Conservation (phyloP, 2,888 invertebrate species). For the Melieria omissa region DNA sequence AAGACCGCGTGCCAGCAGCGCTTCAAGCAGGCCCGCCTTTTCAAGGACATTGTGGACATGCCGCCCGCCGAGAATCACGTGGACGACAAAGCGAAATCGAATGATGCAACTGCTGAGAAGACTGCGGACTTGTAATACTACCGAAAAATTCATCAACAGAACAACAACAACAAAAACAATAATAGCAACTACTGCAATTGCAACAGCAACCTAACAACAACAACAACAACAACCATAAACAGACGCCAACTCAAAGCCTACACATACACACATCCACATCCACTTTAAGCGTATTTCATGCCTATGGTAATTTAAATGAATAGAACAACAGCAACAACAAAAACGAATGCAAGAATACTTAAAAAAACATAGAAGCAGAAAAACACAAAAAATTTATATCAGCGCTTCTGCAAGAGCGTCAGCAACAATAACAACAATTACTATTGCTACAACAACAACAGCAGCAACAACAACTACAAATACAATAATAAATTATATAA, state of each 20-base stretch:
- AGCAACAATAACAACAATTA: conserved; percentile 38
- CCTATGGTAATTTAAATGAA: conserved; percentile 1
- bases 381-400: conserved; percentile 24
- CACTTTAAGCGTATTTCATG: too few species aligned
- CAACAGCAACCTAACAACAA: neutral
- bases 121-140: conserved; percentile 54
- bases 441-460: conserved; percentile 27
- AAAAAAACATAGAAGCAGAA: conserved; percentile 14
- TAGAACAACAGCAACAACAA: conserved; percentile 22
- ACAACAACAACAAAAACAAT: conserved; percentile 40
- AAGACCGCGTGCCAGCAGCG: conserved; percentile 77
- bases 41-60: conserved; percentile 67
- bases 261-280: neutral
- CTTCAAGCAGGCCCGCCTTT: conserved; percentile 84
- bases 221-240: neutral
- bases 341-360: conserved; percentile 4
- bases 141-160: conserved; percentile 40
- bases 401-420: conserved; percentile 28
- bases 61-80: conserved; percentile 52
- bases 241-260: neutral
- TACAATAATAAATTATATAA: too few species aligned
- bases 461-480: conserved; percentile 26
- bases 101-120: conserved; percentile 42
- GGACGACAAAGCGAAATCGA: conserved; percentile 39
- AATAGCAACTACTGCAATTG: conserved; percentile 16